Evolutionary conservation across 2,113 vertebrate species (phyloP), one percentile per base, ranked within the genome.

Genomic region (Fukomys damarensis): DNA sequence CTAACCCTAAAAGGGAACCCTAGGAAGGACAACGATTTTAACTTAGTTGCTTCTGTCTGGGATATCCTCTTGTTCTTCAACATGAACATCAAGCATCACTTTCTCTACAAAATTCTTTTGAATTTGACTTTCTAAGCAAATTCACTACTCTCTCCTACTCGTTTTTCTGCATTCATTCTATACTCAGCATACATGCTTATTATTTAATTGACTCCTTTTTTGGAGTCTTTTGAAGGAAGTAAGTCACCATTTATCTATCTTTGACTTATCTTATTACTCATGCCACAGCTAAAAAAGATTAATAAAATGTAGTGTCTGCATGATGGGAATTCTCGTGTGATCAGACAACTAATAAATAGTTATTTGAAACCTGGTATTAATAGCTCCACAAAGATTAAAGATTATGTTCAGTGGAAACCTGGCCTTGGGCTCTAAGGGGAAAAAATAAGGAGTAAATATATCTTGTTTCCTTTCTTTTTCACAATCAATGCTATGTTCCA

Each of bases 151-250:
- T 54, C 9, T 70, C 9, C 28, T 49, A 6, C 17, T 54, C 6
- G 0, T 72, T 66, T 91, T 61, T 68, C n/a, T 63, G 3, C 59
- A 17, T 79, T n/a, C 4, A 16, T 14, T 66, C 63, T 41, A 6
- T 24, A 35, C 2, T 22, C 16, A 54, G 35, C 19, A 61, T 59
- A 86, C 2, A 68, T 3, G 32, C 1, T 58, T 85, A 0, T 43
- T 74, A n/a, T 89, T 80, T 93, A 77, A 43, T 35, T 87, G 76
- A 63, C 32, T 82, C 20, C 0, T 28, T 43, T 43, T 79, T 97
- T 38, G 49, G 93, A 79, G 49, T 81, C 90, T 82, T 79, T 89
- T 46, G 79, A 94, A 91, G 58, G 30, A 91, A 85, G 20, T 93
- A 70, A 81, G 32, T 86, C 6, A 38, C n/a, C 11, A 49, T 66